These are phyloP conservation scores for Notamacropus eugenii DNA, from an alignment of 2,797 vertebrate species.

Conservation along the genomic window DNA sequence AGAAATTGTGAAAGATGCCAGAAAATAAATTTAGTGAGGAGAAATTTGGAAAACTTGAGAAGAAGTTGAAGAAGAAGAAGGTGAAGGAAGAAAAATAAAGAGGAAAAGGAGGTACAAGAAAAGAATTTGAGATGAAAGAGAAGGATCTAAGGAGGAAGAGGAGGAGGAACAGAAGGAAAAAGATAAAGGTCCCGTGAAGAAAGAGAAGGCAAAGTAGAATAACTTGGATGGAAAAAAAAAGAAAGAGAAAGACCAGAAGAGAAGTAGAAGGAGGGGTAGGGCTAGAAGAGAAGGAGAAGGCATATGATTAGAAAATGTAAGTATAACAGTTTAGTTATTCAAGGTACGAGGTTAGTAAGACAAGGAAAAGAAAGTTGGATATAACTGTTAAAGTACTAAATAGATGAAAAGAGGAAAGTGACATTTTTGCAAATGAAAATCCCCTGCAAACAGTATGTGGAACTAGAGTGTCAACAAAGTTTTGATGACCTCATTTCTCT, in stretches of 20 bases:
- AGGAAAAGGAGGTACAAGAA: neutral
- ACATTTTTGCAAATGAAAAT: neutral
- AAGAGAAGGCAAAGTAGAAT: neutral
- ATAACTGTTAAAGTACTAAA: neutral
- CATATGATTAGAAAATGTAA: neutral
- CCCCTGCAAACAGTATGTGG: neutral
- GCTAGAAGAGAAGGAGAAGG: neutral
- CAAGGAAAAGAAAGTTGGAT: neutral
- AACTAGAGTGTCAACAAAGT: neutral
- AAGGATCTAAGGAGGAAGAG: neutral
- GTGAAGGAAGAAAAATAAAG: neutral
- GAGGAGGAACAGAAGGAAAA: neutral
- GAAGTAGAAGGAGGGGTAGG: neutral
- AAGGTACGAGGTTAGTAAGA: neutral
- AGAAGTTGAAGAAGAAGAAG: neutral
- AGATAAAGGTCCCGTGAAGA: neutral
- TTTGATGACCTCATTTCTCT: neutral
- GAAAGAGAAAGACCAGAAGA: neutral
- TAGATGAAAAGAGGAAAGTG: neutral
- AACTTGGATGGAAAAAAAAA: neutral
- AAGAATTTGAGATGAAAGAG: neutral
- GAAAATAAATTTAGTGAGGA: neutral
- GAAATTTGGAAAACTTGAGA: neutral
- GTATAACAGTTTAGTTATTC: neutral
- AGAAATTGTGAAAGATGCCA: neutral